Percentiles rank a stretch among this genome's conserved stretches.
These are phyloP conservation scores for Limnephilus rhombicus DNA, from an alignment of 2,888 invertebrate species.

Conservation along the genomic window DNA sequence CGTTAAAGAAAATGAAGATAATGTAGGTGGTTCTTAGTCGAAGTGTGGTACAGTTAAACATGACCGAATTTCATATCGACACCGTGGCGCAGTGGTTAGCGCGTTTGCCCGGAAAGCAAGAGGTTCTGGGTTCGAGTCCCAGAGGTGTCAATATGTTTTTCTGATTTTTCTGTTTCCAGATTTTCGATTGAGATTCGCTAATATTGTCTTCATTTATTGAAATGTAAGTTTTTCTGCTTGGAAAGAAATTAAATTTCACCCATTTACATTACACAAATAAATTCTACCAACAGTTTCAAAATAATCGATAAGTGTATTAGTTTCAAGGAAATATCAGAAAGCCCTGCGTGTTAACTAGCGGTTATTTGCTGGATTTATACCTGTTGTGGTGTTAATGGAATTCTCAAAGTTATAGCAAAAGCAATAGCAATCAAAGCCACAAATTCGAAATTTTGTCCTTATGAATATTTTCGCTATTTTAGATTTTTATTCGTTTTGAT, in stretches of 20 bases:
- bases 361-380: background rate
- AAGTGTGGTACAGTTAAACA: too few species aligned
- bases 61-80: too few species aligned
- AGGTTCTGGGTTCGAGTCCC: too few species aligned
- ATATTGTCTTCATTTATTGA: too few species aligned
- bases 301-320: background rate
- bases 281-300: background rate
- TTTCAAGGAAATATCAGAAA: background rate
- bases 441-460: background rate
- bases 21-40: too few species aligned
- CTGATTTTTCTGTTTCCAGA: too few species aligned
- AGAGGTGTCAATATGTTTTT: too few species aligned
- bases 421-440: background rate
- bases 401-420: background rate
- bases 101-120: too few species aligned
- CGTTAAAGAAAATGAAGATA: too few species aligned
- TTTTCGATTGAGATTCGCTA: too few species aligned
- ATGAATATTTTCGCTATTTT: background rate
- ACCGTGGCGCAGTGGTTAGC: too few species aligned
- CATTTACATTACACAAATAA: background rate
- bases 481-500: background rate
- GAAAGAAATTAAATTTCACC: background rate
- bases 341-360: background rate
- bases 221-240: background rate
- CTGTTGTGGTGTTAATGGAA: background rate